Evolutionary conservation across 1,140 invertebrate genomes (phyloP).

Genomic region (Neodiprion virginianus): DNA sequence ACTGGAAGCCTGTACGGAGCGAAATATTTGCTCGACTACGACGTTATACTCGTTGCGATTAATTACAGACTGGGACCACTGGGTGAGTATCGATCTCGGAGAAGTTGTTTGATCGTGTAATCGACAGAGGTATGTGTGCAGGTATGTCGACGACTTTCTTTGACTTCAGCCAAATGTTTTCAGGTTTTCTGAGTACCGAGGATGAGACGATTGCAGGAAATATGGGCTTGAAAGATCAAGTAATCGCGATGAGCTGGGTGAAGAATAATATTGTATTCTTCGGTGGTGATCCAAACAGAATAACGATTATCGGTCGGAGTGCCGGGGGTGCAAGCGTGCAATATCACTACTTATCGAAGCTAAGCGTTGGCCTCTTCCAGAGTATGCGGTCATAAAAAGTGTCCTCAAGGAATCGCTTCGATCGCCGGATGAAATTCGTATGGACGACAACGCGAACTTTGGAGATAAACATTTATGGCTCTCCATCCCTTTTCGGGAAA

Average conservation of each 20-base stretch:
- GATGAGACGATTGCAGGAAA: slow-evolving; percentile 65
- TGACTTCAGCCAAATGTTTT: neutral
- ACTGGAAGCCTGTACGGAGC: slow-evolving; percentile 52
- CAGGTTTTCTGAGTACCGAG: slow-evolving; percentile 66
- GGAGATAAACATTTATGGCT: slow-evolving; percentile 66
- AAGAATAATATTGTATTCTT: slow-evolving; percentile 64
- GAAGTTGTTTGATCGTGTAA: neutral
- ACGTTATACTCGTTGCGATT: slow-evolving; percentile 70
- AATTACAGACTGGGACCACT: slow-evolving; percentile 70
- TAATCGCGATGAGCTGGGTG: slow-evolving; percentile 67
- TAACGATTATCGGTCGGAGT: slow-evolving; percentile 62
- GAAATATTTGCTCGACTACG: slow-evolving; percentile 68
- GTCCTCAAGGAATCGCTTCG: neutral
- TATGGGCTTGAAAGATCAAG: slow-evolving; percentile 69
- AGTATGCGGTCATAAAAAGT: slow-evolving; percentile 53
- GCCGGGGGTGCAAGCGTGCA: slow-evolving; percentile 65
- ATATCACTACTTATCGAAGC: slow-evolving; percentile 67
- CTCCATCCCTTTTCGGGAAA: slow-evolving; percentile 64
- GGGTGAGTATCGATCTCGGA: slow-evolving; percentile 44
- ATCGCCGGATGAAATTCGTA: slow-evolving; percentile 54
- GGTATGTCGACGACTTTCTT: slow-evolving; percentile 11
- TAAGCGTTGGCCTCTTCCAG: slow-evolving; percentile 51
- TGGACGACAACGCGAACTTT: slow-evolving; percentile 59
- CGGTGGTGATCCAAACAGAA: slow-evolving; percentile 61
- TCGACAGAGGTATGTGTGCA: neutral